Percentiles rank a stretch among this genome's conserved stretches.
phyloP scores from a whole-genome alignment of 2,797 vertebrate genomes.

The Lutjanus campechanus region DNA sequence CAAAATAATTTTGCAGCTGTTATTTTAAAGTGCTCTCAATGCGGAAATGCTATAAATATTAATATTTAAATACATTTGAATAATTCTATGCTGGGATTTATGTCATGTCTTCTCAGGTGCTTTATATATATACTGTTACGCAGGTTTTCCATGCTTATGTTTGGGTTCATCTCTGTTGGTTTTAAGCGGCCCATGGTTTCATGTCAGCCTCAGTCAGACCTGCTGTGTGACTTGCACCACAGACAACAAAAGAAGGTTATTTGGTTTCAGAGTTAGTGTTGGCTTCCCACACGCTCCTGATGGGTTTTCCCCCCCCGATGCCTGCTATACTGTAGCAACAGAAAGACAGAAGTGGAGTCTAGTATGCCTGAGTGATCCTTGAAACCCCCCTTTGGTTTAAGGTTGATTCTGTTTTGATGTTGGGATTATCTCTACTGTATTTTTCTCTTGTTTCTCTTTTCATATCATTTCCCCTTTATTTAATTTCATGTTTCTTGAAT shows the following conservation, averaged over 20 bases:
- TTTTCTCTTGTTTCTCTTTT: not conserved
- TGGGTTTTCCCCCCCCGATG: slow-evolving; percentile 30
- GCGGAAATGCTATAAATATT: too few species aligned
- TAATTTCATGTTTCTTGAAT: not conserved
- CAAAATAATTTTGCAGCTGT: too few species aligned
- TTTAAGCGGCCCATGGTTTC: not conserved
- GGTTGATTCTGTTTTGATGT: not conserved
- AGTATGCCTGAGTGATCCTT: slow-evolving; percentile 12
- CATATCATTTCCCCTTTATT: not conserved
- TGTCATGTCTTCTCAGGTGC: not conserved
- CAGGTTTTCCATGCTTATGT: not conserved
- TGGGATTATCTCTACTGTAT: not conserved
- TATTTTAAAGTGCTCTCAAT: too few species aligned
- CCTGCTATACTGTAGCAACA: slow-evolving; percentile 1
- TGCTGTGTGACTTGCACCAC: not conserved
- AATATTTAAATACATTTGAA: too few species aligned
- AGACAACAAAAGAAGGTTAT: not conserved
- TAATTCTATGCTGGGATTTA: not conserved
- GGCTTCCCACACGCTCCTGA: slow-evolving; percentile 9
- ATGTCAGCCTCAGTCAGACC: not conserved
- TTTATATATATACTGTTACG: not conserved
- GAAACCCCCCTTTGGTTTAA: slow-evolving; percentile 24
- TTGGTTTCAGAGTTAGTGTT: slow-evolving; percentile 21
- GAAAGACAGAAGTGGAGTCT: slow-evolving; percentile 2
- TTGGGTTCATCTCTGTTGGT: not conserved